Base-by-base conservation (phyloP, 2,888 invertebrate species). In the Andrena flavipes region DNA sequence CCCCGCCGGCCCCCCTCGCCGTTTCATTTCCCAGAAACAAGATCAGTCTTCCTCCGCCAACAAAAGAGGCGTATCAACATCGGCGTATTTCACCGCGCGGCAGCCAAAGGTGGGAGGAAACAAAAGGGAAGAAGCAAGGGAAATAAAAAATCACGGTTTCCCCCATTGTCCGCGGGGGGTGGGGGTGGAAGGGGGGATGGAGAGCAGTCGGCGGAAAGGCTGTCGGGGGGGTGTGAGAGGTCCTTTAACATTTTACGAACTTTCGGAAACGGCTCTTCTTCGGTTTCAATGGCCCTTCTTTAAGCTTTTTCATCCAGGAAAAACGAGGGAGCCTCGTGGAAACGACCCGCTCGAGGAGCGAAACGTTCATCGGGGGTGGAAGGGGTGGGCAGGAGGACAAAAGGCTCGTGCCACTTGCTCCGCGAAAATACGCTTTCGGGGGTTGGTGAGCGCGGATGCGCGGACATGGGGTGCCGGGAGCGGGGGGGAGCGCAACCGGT, bases 261-360 rank as follows among this genome's bases (percentile, higher is more conserved):
- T 82, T 82, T 76, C 49, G 76, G 76, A 82, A 82, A 82, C 65
- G 74, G 82, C 82, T 82, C 82, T 82, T 82, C 82, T 81, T 82
- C 63, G 82, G 81, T 82, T 75, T 82, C 70, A 80, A 82, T 82
- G 81, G 80, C 29, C 68, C 68, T 74, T 68, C 81, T 51, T 63
- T 64, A 23, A 42, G 59, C 59, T 64, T 51, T 78, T 73, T 73
- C 62, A 73, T 29, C 48, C 54, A 33, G 48, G 54, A 56, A 49
- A 72, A 67, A 79, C 42, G 80, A 54, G 26, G 59, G 64, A n/a
- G 51, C 48, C 29, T n/a, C 35, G 10, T 30, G 68, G 51, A 29
- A 20, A 20, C 59, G 65, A 51, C 65, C 30, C 35, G 51, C 26
- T n/a, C 51, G 67, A 54, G 49, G 16, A 10, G 23, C 20, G 42